Base-by-base conservation (phyloP, 2,888 invertebrate species). In the Congeria kusceri region DNA sequence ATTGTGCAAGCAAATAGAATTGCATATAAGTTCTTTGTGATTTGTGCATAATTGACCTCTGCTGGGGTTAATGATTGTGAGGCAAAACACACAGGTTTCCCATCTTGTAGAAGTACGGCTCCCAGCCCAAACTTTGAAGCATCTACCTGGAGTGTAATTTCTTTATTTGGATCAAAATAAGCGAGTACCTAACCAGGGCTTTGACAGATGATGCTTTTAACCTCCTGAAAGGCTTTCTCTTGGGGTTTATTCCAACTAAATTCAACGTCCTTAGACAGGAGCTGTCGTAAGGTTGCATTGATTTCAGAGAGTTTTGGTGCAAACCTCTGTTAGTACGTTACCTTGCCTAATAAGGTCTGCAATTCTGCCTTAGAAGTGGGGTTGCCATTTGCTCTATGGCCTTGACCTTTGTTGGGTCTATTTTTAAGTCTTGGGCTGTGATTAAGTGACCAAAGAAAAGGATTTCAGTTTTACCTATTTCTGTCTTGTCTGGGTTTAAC, bases 21-120 rank as follows among this genome's bases (percentile, higher is more conserved):
- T 1, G 81, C 85, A 29, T 79, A 73, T 53, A 81, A 59, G 62
- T 88, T 85, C 27, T 82, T 72, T 61, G 86, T 85, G 9, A 87
- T 88, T 57, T 86, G 83, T 11, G 81, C 84, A 65, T 87, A 88
- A 7, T 71, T 75, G 9, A 64, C 23, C 62, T 89, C 86, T 18
- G 82, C 73, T 27, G 70, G 68, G 0, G 85, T 84, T 3, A 88
- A 58, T 1, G 86, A 67, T 74, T 85, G 86, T 0, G 86, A 87
- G 27, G 88, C 86, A 64, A 78, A 89, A 1, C 78, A 77, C 2
- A 88, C 76, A 0, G 84, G 87, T 53, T 57, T 72, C 7, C 67
- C 77, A n/a, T 88, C 72, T 61, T 88, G 88, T 11, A 88, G 28
- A 0, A 88, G 59, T 0, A 29, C 72, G 18, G 86, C 86, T n/a